Base-by-base conservation (phyloP, 64 coral and sea anemone species). In the Stichodactyla mertensii region DNA sequence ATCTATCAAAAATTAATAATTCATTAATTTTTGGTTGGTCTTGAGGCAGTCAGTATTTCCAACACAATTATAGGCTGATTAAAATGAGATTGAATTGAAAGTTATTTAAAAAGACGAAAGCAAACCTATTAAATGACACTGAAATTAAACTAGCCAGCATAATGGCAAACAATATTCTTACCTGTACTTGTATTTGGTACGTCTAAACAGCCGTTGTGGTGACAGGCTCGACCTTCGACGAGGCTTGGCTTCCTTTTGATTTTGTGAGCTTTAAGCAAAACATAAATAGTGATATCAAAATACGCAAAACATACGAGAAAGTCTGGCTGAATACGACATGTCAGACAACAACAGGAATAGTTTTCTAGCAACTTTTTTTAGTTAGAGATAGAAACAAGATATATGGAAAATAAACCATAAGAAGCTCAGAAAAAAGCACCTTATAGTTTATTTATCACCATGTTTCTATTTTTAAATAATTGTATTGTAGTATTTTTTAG, bases 151-250 rank as follows among this genome's bases (percentile, higher is more conserved):
- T 6, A n/a, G 22, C 22, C 19, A 22, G 62, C 19, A 66, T 61
- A 12, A 61, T 16, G 16, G 58, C 22, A 6, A 20, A 66, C n/a
- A 24, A 13, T 2, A 86, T 22, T 85, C 88, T 87, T 36, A 90
- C 92, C 80, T 84, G 56, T 94, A 94, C 62, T 94, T 89, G 61
- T 90, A 89, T 84, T 89, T 93, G 22, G 92, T 90, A 14, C 92
- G 85, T 61, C 85, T 87, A 57, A 94, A 94, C 6, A 94, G 77
- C 31, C 86, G 82, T n/a, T 90, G 92, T 55, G 92, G 92, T 85
- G 92, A 94, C 51, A 94, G 57, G 7, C 27, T 28, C 6, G 92
- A 71, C 19, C 80, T 87, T 52, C 92, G n/a, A 27, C 83, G 79
- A 52, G 85, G 88, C 86, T 90, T 94, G 36, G 19, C 15, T 81